phyloP scores from a whole-genome alignment of 37 sponge, comb jelly and placozoan genomes.

The Tethya wilhelma region DNA sequence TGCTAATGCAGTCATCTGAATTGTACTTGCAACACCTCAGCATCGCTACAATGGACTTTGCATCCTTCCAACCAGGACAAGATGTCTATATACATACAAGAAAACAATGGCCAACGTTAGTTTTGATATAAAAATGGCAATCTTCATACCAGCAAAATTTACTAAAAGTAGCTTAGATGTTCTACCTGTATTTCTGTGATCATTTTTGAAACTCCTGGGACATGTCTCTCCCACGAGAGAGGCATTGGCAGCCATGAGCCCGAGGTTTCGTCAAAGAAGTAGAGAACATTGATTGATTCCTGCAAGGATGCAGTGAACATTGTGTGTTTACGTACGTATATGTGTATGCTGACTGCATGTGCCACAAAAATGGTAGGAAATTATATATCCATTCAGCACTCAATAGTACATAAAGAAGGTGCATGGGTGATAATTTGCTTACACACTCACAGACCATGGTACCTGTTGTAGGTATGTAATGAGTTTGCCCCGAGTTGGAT shows the following conservation, averaged over 20 bases:
- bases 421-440: neutral
- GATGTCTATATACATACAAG: conserved; percentile 50
- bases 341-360: neutral
- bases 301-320: neutral
- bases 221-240: conserved; percentile 81
- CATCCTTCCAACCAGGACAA: conserved; percentile 80
- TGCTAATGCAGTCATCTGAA: conserved; percentile 66
- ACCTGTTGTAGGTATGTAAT: conserved; percentile 58
- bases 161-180: neutral
- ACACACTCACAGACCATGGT: neutral
- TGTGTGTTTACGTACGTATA: neutral
- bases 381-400: too few relatives aligned
- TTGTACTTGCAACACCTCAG: conserved; percentile 73
- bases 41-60: conserved; percentile 56
- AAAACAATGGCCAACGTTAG: neutral
- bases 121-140: neutral
- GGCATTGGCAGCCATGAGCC: conserved; percentile 79
- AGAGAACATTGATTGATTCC: conserved; percentile 67
- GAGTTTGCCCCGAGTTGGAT: conserved; percentile 69
- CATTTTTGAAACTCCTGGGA: conserved; percentile 45
- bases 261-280: conserved; percentile 66
- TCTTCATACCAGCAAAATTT: neutral
- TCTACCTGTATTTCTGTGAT: conserved; percentile 69
- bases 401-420: neutral
- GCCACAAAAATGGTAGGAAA: neutral